Percentiles rank a stretch among this genome's conserved stretches.
These are phyloP conservation scores for Rissa tridactyla DNA, from an alignment of 2,113 vertebrate genomes.

Conservation along the genomic window DNA sequence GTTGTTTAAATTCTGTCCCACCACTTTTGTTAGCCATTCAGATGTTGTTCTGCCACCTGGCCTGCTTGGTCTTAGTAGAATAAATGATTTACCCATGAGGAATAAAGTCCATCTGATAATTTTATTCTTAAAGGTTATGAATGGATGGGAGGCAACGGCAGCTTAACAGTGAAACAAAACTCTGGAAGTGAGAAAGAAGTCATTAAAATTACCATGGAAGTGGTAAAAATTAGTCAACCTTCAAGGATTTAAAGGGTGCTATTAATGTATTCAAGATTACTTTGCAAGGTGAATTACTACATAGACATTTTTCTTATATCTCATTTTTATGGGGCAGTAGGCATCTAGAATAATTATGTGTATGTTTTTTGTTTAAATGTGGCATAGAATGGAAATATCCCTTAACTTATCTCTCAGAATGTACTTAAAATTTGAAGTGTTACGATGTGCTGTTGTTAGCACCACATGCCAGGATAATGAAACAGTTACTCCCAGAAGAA, in stretches of 20 bases:
- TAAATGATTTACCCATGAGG: not conserved
- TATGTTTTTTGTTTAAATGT: slow-evolving; percentile 60
- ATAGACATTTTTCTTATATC: not conserved
- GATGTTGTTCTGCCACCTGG: not conserved
- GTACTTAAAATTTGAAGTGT: slow-evolving; percentile 1
- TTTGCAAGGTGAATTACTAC: not conserved
- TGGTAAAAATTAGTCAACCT: not conserved
- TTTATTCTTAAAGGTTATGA: slow-evolving; percentile 21
- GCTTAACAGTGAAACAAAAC: not conserved
- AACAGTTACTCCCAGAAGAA: slow-evolving; percentile 47
- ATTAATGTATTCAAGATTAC: not conserved
- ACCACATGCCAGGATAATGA: slow-evolving; percentile 56
- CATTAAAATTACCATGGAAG: not conserved
- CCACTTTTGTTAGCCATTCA: not conserved
- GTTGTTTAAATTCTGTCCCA: not conserved
- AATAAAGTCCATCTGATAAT: not conserved
- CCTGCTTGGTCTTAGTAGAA: not conserved
- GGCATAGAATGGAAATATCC: slow-evolving; percentile 36
- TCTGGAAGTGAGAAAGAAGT: not conserved
- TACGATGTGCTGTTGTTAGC: slow-evolving; percentile 46
- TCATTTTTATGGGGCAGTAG: slow-evolving; percentile 24
- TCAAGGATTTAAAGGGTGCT: not conserved
- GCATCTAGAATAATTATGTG: slow-evolving; percentile 41
- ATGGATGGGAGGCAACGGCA: not conserved
- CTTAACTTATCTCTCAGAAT: slow-evolving; percentile 62